A percentile compares a stretch with the other conserved stretches of the same genome.
Conservation (phyloP, 2,113 vertebrate species). For the rat (Rattus norvegicus) region DNA sequence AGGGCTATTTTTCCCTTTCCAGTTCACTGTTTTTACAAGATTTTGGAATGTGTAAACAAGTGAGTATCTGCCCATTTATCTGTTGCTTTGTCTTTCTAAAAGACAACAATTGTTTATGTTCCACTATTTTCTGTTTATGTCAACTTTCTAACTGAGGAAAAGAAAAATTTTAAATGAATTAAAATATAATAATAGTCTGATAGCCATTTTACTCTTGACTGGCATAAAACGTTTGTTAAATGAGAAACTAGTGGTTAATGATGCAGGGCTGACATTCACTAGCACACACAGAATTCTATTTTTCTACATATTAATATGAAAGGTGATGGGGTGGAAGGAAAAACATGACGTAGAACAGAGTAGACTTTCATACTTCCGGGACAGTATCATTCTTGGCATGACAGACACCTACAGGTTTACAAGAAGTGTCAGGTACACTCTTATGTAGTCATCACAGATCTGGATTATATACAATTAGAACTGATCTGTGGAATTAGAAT, state of each 20-base stretch:
- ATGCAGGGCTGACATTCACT: neutral
- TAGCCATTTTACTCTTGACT: neutral
- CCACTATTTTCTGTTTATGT: neutral
- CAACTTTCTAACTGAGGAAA: neutral
- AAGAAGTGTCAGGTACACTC: neutral
- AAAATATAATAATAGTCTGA: neutral
- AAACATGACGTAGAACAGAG: neutral
- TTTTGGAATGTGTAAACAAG: neutral
- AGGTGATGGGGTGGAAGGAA: neutral
- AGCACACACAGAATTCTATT: neutral
- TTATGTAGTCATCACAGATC: neutral
- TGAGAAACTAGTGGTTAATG: neutral
- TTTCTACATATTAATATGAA: neutral
- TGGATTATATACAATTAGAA: neutral
- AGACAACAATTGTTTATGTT: neutral
- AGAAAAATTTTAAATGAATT: neutral
- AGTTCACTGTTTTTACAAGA: neutral
- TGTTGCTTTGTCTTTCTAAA: neutral
- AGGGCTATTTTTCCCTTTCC: neutral
- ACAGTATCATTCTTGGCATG: neutral
- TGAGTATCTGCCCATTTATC: neutral
- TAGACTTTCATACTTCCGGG: neutral
- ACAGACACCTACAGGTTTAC: neutral
- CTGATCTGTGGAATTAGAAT: neutral
- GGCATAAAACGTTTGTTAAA: neutral